Conservation (phyloP, 1,140 invertebrate genomes). For the Neelides sp. region DNA sequence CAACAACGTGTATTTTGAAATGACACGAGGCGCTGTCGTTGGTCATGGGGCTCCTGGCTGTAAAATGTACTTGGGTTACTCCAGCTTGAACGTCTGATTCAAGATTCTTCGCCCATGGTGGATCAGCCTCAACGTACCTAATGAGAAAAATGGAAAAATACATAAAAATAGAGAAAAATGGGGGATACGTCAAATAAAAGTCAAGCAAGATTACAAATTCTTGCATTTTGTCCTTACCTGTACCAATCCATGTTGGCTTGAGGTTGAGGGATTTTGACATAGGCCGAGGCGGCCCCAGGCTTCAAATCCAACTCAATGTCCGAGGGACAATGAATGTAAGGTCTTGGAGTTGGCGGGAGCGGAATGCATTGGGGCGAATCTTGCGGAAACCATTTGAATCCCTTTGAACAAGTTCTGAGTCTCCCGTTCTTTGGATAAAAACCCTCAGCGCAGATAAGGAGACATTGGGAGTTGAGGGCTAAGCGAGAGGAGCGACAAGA, state of each 20-base stretch:
- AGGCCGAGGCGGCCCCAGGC: slow-evolving; percentile 39
- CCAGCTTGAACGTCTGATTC: slow-evolving; percentile 47
- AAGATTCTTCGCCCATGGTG: slow-evolving; percentile 50
- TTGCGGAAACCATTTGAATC: slow-evolving; percentile 28
- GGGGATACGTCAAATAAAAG: slow-evolving; percentile 19
- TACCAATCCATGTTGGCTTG: slow-evolving; percentile 53
- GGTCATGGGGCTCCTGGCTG: slow-evolving; percentile 44
- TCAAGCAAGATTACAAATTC: slow-evolving; percentile 21
- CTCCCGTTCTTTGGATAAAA: slow-evolving; percentile 31
- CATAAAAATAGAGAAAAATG: slow-evolving; percentile 10
- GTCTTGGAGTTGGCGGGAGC: slow-evolving; percentile 34
- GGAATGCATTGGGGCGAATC: slow-evolving; percentile 26
- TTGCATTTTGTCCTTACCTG: slow-evolving; percentile 36
- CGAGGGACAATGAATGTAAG: slow-evolving; percentile 51
- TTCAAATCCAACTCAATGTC: slow-evolving; percentile 42
- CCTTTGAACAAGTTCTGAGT: slow-evolving; percentile 29
- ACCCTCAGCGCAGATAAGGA: slow-evolving; percentile 28
- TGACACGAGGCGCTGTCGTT: slow-evolving; percentile 46
- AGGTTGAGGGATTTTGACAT: slow-evolving; percentile 48
- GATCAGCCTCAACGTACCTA: slow-evolving; percentile 48
- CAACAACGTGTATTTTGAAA: slow-evolving; percentile 48
- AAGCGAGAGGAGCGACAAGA: slow-evolving; percentile 21
- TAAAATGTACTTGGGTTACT: slow-evolving; percentile 45
- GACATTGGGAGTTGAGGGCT: slow-evolving; percentile 28
- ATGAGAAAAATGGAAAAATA: slow-evolving; percentile 22